Evolutionary conservation across 2,797 vertebrate species (phyloP), one percentile per base, ranked within the genome.

Genomic region (Sebastes iracundus): DNA sequence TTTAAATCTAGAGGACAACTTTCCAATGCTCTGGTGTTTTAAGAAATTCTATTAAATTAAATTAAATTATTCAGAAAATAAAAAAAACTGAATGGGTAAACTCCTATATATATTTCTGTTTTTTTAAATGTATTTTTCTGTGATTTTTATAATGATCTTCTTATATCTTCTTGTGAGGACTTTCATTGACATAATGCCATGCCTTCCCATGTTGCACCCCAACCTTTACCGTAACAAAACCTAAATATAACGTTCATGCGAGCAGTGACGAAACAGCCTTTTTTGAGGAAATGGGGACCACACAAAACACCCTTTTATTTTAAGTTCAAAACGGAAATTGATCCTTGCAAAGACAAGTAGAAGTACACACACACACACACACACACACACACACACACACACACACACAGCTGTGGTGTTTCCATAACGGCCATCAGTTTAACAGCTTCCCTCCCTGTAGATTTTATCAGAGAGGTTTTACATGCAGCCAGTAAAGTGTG

Each of bases 381-480:
- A 22, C 38, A 75, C 55, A 27, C 61, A 67, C 52, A 52, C 58
- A 67, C 35, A 62, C 42, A 62, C 27, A 66, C 72, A 71, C 16
- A 28, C 56, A 75, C 18, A 63, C 25, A 38, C 33, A 59, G 49
- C 69, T 73, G 72, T 56, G 67, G 79, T 79, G 33, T 78, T 76
- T 81, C 58, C 33, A 18, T 78, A 86, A 84, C 52, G 18, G 76
- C 75, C 27, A 63, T 62, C 49, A 9, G 7, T 20, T 52, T n/a
- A 52, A 52, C 49, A 52, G 49, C 63, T 63, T 72, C 72, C 68
- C 53, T 79, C 60, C 58, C 66, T 49, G 12, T 72, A 81, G 80
- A 79, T 78, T 46, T 72, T 73, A 82, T 84, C 86, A 72, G 66
- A 68, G 55, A 28, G 7, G 13, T 64, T 78, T 80, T 46, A 70